phyloP scores from a whole-genome alignment of 2,113 vertebrate species.

The Athene cunicularia region DNA sequence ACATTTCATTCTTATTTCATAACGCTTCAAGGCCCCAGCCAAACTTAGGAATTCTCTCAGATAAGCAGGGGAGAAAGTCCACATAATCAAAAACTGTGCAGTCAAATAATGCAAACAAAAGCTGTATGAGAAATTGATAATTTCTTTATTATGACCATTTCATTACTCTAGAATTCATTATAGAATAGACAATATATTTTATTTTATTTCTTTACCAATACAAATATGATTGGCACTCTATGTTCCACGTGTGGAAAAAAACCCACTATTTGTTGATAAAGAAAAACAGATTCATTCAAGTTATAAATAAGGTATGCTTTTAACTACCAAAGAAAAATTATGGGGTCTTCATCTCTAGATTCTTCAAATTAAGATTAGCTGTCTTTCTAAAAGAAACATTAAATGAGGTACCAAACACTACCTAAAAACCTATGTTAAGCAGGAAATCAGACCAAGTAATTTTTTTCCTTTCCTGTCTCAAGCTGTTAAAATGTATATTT shows the following conservation, averaged over 20 bases:
- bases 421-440: neutral
- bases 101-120: slow-evolving; percentile 11
- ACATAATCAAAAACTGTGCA: neutral
- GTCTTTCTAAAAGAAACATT: neutral
- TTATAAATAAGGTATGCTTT: neutral
- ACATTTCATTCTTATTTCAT: neutral
- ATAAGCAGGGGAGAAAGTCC: neutral
- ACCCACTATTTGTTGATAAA: neutral
- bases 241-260: neutral
- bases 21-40: neutral
- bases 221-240: neutral
- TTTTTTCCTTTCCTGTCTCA: neutral
- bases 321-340: neutral
- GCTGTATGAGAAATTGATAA: neutral
- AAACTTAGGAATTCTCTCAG: slow-evolving; percentile 18
- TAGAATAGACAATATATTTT: neutral
- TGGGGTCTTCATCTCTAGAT: neutral
- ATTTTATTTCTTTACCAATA: neutral
- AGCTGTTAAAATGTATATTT: neutral
- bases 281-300: neutral
- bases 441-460: neutral
- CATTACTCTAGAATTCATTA: neutral
- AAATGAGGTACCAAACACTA: neutral
- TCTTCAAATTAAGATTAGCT: neutral
- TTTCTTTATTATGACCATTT: slow-evolving; percentile 13